phyloP scores from a whole-genome alignment of 2,888 invertebrate species.

The Macrosiphum euphorbiae region DNA sequence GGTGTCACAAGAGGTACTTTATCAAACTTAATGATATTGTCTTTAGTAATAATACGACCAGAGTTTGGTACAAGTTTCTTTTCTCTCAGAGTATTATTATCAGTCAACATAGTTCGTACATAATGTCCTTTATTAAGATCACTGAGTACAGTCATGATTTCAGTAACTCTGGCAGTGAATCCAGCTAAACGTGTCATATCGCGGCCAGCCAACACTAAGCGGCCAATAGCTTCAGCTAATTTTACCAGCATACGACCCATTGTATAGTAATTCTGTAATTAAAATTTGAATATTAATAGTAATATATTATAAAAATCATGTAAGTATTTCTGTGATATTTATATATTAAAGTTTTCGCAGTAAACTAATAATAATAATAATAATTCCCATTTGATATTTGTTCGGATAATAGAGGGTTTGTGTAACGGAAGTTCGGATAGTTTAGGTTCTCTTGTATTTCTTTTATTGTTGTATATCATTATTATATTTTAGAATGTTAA shows the following conservation, averaged over 20 bases:
- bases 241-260: constrained; percentile 97
- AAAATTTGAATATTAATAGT: neutral
- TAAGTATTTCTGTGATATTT: no score
- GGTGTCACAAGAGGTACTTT: constrained; percentile 96
- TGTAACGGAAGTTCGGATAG: no score
- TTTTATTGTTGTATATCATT: neutral
- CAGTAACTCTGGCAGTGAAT: constrained; percentile 93
- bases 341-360: no score
- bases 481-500: neutral
- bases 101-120: constrained; percentile 77
- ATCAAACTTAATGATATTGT: constrained; percentile 92
- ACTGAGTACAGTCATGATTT: constrained; percentile 85
- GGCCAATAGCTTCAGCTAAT: constrained; percentile 96
- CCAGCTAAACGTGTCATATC: constrained; percentile 95
- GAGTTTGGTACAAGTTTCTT: constrained; percentile 76
- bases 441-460: no score
- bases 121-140: constrained; percentile 87
- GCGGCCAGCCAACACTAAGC: constrained; percentile 93
- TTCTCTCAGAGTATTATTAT: constrained; percentile 70
- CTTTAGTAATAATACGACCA: constrained; percentile 85
- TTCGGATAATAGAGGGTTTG: no score
- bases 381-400: no score
- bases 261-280: constrained; percentile 87
- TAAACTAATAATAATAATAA: no score
- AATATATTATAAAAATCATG: no score